Evolutionary conservation across 1,140 invertebrate genomes (phyloP).

Genomic region (Cepaea nemoralis): DNA sequence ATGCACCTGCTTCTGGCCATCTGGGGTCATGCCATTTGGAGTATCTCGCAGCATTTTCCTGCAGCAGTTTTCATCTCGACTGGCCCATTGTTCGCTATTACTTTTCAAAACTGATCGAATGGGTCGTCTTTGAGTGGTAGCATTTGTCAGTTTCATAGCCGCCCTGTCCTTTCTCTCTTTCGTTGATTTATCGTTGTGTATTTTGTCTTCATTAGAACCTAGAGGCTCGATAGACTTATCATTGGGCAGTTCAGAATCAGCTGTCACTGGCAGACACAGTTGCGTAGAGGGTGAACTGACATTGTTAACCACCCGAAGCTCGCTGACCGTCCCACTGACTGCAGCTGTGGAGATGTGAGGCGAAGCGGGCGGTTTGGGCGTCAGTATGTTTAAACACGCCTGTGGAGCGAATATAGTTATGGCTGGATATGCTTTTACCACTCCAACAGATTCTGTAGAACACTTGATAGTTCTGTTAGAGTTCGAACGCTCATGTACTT

Average conservation of each 20-base stretch:
- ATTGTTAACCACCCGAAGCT: not conserved
- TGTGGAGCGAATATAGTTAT: conserved; percentile 7
- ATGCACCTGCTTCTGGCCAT: not conserved
- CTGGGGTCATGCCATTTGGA: not conserved
- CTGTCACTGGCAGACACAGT: not conserved
- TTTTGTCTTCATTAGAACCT: not conserved
- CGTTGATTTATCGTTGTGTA: too few species aligned
- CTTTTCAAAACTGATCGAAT: not conserved
- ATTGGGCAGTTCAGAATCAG: not conserved
- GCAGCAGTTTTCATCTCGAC: not conserved
- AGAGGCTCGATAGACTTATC: not conserved
- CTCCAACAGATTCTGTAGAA: not conserved
- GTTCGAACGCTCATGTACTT: not conserved
- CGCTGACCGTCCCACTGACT: not conserved
- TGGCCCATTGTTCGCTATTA: not conserved
- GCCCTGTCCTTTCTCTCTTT: not conserved
- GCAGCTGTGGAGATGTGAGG: not conserved
- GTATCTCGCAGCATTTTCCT: not conserved
- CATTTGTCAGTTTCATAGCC: not conserved
- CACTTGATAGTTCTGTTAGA: not conserved
- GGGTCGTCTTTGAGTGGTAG: not conserved
- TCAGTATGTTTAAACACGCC: not conserved
- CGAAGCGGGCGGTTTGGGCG: not conserved
- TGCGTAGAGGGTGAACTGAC: not conserved
- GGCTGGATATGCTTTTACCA: not conserved